These are phyloP conservation scores for Tinea semifulvella DNA, from an alignment of 2,888 invertebrate species.

Conservation along the genomic window DNA sequence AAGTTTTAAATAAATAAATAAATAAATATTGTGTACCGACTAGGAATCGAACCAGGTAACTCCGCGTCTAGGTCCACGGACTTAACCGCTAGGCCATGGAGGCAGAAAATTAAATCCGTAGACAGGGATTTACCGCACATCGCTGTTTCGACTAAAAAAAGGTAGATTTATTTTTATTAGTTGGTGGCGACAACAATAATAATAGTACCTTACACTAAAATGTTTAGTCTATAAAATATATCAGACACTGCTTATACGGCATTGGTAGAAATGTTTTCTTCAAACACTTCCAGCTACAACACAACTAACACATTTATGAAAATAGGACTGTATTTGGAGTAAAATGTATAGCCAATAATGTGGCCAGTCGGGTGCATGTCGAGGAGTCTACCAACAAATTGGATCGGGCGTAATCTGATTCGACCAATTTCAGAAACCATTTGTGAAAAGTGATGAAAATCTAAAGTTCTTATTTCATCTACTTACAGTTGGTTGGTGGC, in stretches of 20 bases:
- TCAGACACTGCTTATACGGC: background rate
- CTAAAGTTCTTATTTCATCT: background rate
- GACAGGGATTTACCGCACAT: too few relatives aligned
- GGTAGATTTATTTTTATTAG: too few relatives aligned
- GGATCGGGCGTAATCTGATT: slow-evolving; percentile 12
- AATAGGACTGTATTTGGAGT: background rate
- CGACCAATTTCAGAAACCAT: slow-evolving; percentile 8
- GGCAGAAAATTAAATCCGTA: too few relatives aligned
- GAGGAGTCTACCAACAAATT: slow-evolving; percentile 9
- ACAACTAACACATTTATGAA: background rate
- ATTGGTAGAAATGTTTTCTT: background rate
- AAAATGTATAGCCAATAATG: background rate
- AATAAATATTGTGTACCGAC: too few relatives aligned
- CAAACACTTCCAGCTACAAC: background rate
- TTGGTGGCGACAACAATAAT: too few relatives aligned
- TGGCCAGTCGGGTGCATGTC: slow-evolving; percentile 4
- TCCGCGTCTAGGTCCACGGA: too few relatives aligned
- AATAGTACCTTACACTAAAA: slow-evolving; percentile 6
- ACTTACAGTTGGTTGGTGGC: background rate
- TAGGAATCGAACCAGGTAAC: too few relatives aligned
- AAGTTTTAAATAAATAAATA: too few relatives aligned
- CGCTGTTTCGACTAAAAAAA: too few relatives aligned
- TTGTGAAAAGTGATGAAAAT: slow-evolving; percentile 11
- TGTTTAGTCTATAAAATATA: background rate
- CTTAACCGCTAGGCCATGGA: too few relatives aligned